Evolutionary conservation across 2,113 vertebrate genomes (phyloP), one percentile per base, ranked within the genome.

Genomic region (Cygnus atratus): DNA sequence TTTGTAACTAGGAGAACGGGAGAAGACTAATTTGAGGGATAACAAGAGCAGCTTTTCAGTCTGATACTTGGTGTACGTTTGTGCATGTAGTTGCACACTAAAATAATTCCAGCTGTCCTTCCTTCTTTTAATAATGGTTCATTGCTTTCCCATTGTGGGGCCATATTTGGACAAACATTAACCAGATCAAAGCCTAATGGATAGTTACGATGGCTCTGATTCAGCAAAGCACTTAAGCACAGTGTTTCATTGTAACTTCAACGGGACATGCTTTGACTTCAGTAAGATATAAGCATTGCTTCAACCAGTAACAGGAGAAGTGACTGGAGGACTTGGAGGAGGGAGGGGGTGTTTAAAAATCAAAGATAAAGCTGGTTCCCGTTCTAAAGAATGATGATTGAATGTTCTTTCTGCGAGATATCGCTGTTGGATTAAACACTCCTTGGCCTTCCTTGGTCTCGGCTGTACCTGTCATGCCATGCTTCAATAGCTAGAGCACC

Each of bases 111-210:
- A 96, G 91, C 95, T 96, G 96, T 96, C 90, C 87, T 88, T 95
- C 92, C 80, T 94, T 96, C 95, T 94, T 97, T 95, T 96, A 94
- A 94, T 96, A 95, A 87, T 95, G 81, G 91, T 80, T 96, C 93
- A 70, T 92, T 96, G 92, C 96, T 89, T 96, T 96, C 91, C 84
- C 8, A 11, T 96, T 87, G 89, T 84, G 88, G 92, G 92, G 89
- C 96, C 84, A 3, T 97, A 92, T 94, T 93, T 97, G 96, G 93
- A 92, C 96, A 97, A 97, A 96, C 92, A 96, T 96, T 96, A 97
- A 96, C 96, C 92, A 96, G 96, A 97, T 97, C 96, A 97, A 97
- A 97, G 95, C 95, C 78, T 96, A 96, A 96, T 95, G 95, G 95
- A 96, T 92, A 95, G 95, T 96, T 96, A 52, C 19, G 71, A 94